Conservation (phyloP, 2,888 invertebrate species). For the Eupithecia insigniata region DNA sequence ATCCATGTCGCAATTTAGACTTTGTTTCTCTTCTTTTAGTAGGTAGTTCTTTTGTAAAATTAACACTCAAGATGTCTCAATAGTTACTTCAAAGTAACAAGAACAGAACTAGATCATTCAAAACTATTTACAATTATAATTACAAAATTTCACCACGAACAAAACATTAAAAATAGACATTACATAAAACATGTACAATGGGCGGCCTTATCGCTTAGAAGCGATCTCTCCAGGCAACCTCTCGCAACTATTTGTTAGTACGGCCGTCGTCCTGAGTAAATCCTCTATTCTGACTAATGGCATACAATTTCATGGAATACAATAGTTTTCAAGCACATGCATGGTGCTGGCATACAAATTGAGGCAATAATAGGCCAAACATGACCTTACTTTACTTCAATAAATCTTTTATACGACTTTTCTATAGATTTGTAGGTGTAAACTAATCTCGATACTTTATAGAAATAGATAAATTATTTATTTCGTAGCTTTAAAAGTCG, state of each 20-base stretch:
- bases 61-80: background rate
- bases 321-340: constrained; percentile 61
- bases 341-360: constrained; percentile 61
- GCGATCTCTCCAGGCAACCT: no score
- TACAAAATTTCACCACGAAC: no score
- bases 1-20: background rate
- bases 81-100: background rate
- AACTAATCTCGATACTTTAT: constrained; percentile 55
- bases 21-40: background rate
- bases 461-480: background rate
- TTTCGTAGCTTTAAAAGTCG: no score
- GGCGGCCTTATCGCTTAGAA: no score
- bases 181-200: no score
- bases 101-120: background rate
- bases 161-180: no score
- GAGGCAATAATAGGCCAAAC: constrained; percentile 62
- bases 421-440: constrained; percentile 57
- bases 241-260: background rate
- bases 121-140: no score
- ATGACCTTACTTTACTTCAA: constrained; percentile 72
- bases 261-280: background rate
- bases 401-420: constrained; percentile 68
- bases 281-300: background rate
- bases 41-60: background rate
- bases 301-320: constrained; percentile 35